Evolutionary conservation across 1,140 invertebrate species (phyloP), one percentile per base, ranked within the genome.

Genomic region (Gonioctena quinquepunctata): DNA sequence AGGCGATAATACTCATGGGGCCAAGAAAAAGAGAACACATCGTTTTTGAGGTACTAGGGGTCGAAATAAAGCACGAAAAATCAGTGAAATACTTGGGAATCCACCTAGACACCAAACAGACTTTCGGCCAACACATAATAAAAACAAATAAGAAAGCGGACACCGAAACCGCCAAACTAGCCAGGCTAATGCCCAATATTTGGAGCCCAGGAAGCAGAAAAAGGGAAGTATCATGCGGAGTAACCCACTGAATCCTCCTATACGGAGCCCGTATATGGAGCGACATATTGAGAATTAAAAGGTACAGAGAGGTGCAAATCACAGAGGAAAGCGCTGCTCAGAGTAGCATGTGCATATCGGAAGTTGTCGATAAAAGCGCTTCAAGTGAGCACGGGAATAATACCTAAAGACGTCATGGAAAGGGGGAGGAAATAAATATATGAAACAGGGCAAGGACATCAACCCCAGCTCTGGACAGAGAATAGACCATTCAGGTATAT

Each of bases 121-220:
- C 18, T 49, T 27, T 56, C 5, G 52, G 50, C 13, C 7, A 6
- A n/a, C 50, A 66, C 21, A 5, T 66, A 4, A 21, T 8, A 26
- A 27, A 4, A 18, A 1, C 27, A 28, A 28, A 4, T 4, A 28
- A 3, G 3, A 28, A 3, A 8, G 27, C 27, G 8, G 27, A 28
- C 3, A 28, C 3, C 3, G 8, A 3, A 57, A n/a, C 16, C 2
- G 13, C 2, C 1, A 48, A 2, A 21, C 28, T 72, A 5, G 26
- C 8, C 18, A 69, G 19, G 25, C 26, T 72, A 2, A 65, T 72
- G 62, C 67, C 66, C n/a, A 72, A 72, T 61, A 26, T 69, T 1
- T 60, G 66, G 7, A 67, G 67, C 11, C 71, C 67, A 11, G 25
- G 49, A 3, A 26, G 48, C 56, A 11, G 2, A 1, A 72, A 57